Conservation (phyloP, 2,888 invertebrate species). For the Diaprepes abbreviatus region DNA sequence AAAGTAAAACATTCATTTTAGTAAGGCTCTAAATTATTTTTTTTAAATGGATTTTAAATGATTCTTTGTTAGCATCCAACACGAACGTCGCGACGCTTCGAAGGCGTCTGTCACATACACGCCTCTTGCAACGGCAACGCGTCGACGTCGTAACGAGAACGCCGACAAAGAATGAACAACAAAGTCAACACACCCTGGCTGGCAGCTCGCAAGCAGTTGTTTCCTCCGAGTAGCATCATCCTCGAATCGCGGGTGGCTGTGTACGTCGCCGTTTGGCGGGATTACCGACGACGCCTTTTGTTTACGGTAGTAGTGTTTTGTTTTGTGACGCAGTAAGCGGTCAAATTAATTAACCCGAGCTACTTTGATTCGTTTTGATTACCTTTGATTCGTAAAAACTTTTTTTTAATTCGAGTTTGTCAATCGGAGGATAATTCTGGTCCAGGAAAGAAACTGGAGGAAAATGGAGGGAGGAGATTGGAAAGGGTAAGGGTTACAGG, state of each 20-base stretch:
- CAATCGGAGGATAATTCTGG: constrained; percentile 23
- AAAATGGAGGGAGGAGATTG: constrained; percentile 35
- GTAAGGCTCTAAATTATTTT: too few species aligned
- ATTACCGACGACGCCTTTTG: constrained; percentile 41
- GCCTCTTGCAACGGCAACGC: constrained; percentile 15
- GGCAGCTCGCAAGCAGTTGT: constrained; percentile 31
- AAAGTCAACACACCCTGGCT: constrained; percentile 45
- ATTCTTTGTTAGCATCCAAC: not conserved
- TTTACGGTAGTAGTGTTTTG: constrained; percentile 36
- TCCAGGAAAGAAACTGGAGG: constrained; percentile 20
- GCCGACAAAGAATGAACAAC: constrained; percentile 40
- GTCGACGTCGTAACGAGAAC: constrained; percentile 32
- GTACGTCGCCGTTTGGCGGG: constrained; percentile 42
- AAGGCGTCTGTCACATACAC: constrained; percentile 21
- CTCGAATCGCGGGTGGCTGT: constrained; percentile 33
- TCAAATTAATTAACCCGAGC: constrained; percentile 18
- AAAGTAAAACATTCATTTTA: too few species aligned
- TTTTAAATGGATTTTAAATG: not conserved
- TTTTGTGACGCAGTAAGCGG: constrained; percentile 32
- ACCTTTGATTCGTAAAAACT: constrained; percentile 12
- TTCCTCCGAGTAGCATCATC: constrained; percentile 27
- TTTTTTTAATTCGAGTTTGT: constrained; percentile 10
- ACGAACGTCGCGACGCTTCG: constrained; percentile 7
- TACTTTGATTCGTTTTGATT: constrained; percentile 27
- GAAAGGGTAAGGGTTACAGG: constrained; percentile 34